These are phyloP conservation scores for Anoplophora glabripennis DNA, from an alignment of 1,140 invertebrate genomes.

Conservation along the genomic window DNA sequence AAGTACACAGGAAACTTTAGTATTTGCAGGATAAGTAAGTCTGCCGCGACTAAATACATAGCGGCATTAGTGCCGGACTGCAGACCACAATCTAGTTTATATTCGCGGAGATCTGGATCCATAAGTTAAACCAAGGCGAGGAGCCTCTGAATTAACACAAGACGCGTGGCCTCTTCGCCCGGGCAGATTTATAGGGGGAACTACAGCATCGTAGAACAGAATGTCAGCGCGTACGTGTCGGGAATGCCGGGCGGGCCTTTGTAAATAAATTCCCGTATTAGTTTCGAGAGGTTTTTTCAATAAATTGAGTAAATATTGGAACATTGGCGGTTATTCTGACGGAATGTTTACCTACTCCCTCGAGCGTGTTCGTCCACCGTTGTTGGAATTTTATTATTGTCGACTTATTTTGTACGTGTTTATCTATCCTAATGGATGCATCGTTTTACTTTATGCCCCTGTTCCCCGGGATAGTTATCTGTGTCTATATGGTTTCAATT, in stretches of 20 bases:
- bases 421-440: too few species aligned
- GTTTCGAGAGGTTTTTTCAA: not conserved
- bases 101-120: not conserved
- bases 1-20: too few species aligned
- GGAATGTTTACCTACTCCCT: too few species aligned
- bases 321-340: too few species aligned
- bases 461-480: too few species aligned
- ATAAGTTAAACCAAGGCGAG: slow-evolving; percentile 4
- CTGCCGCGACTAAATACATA: not conserved
- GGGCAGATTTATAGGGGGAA: slow-evolving; percentile 4
- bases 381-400: too few species aligned
- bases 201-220: slow-evolving; percentile 3
- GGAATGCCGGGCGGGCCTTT: not conserved
- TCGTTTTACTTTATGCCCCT: too few species aligned
- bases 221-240: slow-evolving; percentile 4
- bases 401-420: too few species aligned
- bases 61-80: not conserved
- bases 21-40: too few species aligned
- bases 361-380: too few species aligned
- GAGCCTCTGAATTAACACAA: slow-evolving; percentile 4
- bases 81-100: slow-evolving; percentile 3
- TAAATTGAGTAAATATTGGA: not conserved
- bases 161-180: slow-evolving; percentile 1
- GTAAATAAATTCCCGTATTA: slow-evolving; percentile 4
- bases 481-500: too few species aligned